Evolutionary conservation across 2,888 invertebrate genomes (phyloP), one percentile per base, ranked within the genome.

Genomic region (Steinernema scapterisci): DNA sequence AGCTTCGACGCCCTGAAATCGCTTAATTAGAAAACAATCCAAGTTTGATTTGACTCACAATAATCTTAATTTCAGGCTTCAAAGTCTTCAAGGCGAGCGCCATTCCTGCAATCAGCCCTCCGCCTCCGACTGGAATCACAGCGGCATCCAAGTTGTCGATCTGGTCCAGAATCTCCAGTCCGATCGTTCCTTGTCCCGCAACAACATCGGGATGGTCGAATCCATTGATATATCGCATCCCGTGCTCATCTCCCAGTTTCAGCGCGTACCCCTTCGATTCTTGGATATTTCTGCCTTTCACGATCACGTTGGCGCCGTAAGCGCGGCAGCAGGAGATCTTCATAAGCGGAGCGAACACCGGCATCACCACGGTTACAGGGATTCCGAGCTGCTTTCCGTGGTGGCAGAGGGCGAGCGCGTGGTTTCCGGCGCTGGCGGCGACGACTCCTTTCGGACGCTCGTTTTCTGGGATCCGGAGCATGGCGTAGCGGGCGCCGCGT

Each of bases 141-240:
- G 95, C 92, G 0, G 95, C 95, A 88, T 95, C 94, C 13, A 94
- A 91, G 74, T 93, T 91, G 0, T 92, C 91, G 19, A 80, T 93
- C 88, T 95, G 94, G 84, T 95, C 94, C 25, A 94, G 88, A 76
- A 96, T 94, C 89, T 96, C 96, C 83, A 96, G 89, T 0, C 94
- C 95, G 85, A 95, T 91, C 0, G 95, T 95, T 9, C 96, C 95
- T 88, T 95, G 95, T 0, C 95, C 96, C 0, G 95, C 94, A 91
- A 96, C 92, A 79, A 96, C 94, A 88, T 95, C 92, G 0, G 95
- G 95, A 88, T 96, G 94, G 88, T 96, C 95, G 87, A 95, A 96
- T 1, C 93, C 93, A 86, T 95, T 95, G 38, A 95, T 93, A 84
- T 95, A 95, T n/a, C 91, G 91, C 71, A 92, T 89, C 0, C 91